Conservation (phyloP, 2,113 vertebrate genomes). For the Barnardius zonarius region DNA sequence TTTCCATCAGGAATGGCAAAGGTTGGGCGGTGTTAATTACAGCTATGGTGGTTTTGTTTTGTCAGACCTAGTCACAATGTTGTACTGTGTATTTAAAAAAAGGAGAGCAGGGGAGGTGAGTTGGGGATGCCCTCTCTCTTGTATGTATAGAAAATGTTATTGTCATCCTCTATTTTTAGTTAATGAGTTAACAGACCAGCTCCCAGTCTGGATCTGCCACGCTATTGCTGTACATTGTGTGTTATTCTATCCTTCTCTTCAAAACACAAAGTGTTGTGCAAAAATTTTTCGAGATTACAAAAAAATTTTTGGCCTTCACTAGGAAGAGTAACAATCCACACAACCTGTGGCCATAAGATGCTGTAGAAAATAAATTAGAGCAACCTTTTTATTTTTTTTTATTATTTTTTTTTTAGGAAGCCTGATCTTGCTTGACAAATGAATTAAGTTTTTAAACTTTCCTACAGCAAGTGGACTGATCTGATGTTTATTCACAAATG, state of each 20-base stretch:
- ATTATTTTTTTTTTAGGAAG: not conserved
- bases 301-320: accelerated
- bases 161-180: not conserved
- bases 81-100: not conserved
- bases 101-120: not conserved
- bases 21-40: not conserved
- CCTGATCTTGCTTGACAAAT: not conserved
- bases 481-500: not conserved
- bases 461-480: not conserved
- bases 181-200: not conserved
- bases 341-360: not conserved
- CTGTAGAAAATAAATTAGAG: not conserved
- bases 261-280: not conserved
- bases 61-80: not conserved
- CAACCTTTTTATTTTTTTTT: no score
- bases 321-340: not conserved
- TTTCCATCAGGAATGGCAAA: not conserved
- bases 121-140: not conserved
- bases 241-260: not conserved
- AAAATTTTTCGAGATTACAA: not conserved
- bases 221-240: accelerated
- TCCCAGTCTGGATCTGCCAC: not conserved
- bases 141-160: accelerated
- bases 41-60: not conserved
- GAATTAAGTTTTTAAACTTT: not conserved